Percentiles rank a stretch among this genome's conserved stretches.
Conservation (phyloP, 1,140 invertebrate genomes). For the Calephelis virginiensis region DNA sequence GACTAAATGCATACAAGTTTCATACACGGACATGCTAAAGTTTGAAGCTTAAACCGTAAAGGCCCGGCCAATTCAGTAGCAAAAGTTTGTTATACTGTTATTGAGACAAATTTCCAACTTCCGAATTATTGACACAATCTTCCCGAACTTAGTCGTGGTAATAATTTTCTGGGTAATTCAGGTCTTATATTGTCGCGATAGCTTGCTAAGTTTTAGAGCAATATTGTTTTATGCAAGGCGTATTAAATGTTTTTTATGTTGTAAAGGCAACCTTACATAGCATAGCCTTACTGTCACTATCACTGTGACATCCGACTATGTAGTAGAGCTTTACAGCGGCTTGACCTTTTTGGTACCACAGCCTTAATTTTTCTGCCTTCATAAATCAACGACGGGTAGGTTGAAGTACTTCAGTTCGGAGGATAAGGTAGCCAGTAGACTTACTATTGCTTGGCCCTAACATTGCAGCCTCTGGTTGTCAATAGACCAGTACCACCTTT, state of each 20-base stretch:
- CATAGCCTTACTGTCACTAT: too few relatives aligned
- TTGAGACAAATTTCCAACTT: slow-evolving; percentile 34
- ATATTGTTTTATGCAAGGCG: not conserved
- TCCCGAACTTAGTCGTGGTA: slow-evolving; percentile 8
- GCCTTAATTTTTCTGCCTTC: too few relatives aligned
- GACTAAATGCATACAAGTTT: slow-evolving; percentile 20
- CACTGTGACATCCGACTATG: too few relatives aligned
- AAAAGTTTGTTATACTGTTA: slow-evolving; percentile 31
- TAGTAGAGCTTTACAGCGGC: too few relatives aligned
- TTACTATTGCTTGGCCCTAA: too few relatives aligned
- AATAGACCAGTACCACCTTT: too few relatives aligned
- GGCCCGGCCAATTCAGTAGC: slow-evolving; percentile 12
- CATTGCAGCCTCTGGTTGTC: too few relatives aligned
- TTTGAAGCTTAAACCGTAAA: slow-evolving; percentile 10
- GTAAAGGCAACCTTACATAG: too few relatives aligned
- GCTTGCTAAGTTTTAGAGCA: not conserved
- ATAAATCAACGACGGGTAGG: too few relatives aligned
- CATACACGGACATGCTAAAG: slow-evolving; percentile 19
- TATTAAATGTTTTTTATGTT: not conserved
- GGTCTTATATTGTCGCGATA: not conserved
- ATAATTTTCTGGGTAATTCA: slow-evolving; percentile 5
- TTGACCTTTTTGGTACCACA: too few relatives aligned
- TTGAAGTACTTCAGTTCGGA: too few relatives aligned
- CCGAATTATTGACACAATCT: slow-evolving; percentile 33
- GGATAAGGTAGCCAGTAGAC: too few relatives aligned